phyloP scores from a whole-genome alignment of 2,888 invertebrate genomes.

The Cremastinae sp. region DNA sequence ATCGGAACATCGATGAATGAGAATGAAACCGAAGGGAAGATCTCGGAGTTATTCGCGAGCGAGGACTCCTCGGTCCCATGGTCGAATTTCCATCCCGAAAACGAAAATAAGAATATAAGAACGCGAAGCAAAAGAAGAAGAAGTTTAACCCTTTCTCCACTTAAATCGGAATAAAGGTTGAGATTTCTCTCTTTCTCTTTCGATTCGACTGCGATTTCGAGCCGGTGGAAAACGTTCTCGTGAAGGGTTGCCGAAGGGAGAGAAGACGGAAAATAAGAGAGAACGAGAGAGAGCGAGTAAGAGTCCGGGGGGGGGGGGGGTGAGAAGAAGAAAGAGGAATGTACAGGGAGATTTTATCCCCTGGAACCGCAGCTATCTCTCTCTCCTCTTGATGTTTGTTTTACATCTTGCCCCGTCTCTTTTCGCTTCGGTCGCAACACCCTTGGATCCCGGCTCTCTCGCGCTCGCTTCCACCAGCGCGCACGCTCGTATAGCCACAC shows the following conservation, averaged over 20 bases:
- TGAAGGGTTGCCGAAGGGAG: conserved; percentile 17
- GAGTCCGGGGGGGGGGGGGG: conserved; percentile 26
- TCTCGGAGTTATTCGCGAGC: too few relatives aligned
- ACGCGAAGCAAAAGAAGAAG: too few relatives aligned
- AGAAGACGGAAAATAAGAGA: neutral
- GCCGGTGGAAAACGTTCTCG: conserved; percentile 31
- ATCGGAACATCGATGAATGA: too few relatives aligned
- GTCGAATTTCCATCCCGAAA: conserved; percentile 23
- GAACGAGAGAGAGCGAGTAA: conserved; percentile 7
- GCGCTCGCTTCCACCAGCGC: conserved; percentile 44
- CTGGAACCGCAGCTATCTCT: conserved; percentile 66
- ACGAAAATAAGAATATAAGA: too few relatives aligned
- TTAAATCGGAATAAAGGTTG: conserved; percentile 77
- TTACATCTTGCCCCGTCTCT: conserved; percentile 62
- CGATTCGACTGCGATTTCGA: conserved; percentile 46
- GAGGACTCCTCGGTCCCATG: too few relatives aligned
- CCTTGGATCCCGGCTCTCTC: conserved; percentile 56
- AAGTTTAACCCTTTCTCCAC: conserved; percentile 75
- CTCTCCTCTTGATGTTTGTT: conserved; percentile 64
- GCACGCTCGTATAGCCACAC: conserved; percentile 38
- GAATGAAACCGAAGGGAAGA: conserved; percentile 37
- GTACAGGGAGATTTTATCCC: conserved; percentile 67
- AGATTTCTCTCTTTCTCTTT: conserved; percentile 70
- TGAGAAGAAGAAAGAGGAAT: too few relatives aligned
- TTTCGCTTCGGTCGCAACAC: conserved; percentile 54